phyloP scores from a whole-genome alignment of 2,797 vertebrate genomes.

The Crenuchus spilurus region DNA sequence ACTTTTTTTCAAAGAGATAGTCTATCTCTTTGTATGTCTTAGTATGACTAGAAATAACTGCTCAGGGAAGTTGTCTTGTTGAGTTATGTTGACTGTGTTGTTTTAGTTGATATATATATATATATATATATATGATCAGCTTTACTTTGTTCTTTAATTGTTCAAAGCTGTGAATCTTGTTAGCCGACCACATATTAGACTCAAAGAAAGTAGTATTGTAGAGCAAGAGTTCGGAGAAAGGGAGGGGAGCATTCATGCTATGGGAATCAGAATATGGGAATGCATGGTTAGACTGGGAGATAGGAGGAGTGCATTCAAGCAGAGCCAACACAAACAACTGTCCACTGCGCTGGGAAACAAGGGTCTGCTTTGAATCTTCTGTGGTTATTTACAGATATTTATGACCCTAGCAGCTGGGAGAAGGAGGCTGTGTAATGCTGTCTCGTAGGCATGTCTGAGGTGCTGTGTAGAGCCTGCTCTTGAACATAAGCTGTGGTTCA shows the following conservation, averaged over 20 bases:
- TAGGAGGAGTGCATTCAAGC: constrained; percentile 49
- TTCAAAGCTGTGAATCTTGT: neutral
- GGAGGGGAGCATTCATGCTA: constrained; percentile 42
- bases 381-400: constrained; percentile 61
- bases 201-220: neutral
- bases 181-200: neutral
- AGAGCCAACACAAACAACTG: constrained; percentile 61
- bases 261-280: constrained; percentile 59
- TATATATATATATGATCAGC: no score
- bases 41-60: no score
- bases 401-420: constrained; percentile 42
- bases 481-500: constrained; percentile 8
- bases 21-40: no score
- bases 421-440: constrained; percentile 49
- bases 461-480: constrained; percentile 26
- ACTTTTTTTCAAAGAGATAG: no score
- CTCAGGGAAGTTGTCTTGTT: no score
- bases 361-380: constrained; percentile 40
- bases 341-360: constrained; percentile 47
- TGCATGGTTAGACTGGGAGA: constrained; percentile 45
- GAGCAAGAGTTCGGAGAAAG: constrained; percentile 12
- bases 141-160: neutral
- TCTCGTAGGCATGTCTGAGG: constrained; percentile 36
- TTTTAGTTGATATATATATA: no score
- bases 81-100: no score